Percentiles rank a stretch among this genome's conserved stretches.
Conservation (phyloP, 2,888 invertebrate species). For the Morinoia aosen region DNA sequence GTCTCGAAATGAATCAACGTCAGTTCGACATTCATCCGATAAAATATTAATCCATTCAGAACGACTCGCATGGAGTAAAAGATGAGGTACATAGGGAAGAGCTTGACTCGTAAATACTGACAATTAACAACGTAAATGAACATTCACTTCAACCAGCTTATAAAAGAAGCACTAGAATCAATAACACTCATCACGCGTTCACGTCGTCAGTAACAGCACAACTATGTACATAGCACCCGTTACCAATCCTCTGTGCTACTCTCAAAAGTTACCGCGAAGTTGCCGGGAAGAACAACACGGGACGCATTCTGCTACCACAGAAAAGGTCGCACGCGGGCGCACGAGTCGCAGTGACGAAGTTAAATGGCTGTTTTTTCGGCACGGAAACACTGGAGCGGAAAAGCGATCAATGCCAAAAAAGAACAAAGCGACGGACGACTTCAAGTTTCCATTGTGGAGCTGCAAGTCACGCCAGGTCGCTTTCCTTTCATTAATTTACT, state of each 20-base stretch:
- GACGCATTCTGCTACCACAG: neutral
- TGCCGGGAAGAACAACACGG: neutral
- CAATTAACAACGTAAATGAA: too few species aligned
- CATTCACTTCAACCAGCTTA: too few species aligned
- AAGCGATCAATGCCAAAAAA: neutral
- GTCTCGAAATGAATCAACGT: too few species aligned
- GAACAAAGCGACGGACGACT: neutral
- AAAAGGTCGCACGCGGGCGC: neutral
- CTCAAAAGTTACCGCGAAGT: neutral
- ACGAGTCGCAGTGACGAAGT: neutral
- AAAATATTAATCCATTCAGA: too few species aligned
- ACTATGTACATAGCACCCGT: neutral
- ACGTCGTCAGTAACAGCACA: too few species aligned
- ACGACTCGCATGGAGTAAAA: too few species aligned
- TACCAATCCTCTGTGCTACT: neutral
- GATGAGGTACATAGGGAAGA: too few species aligned
- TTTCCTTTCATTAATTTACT: conserved; percentile 16
- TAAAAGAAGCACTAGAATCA: too few species aligned
- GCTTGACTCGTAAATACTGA: too few species aligned
- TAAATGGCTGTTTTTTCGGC: neutral
- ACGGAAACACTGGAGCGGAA: conserved; percentile 13
- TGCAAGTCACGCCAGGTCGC: conserved; percentile 23
- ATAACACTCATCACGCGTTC: too few species aligned
- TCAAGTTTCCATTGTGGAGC: neutral
- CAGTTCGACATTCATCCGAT: neutral